Conservation (phyloP, 2,888 invertebrate genomes). For the Cactoblastis cactorum region DNA sequence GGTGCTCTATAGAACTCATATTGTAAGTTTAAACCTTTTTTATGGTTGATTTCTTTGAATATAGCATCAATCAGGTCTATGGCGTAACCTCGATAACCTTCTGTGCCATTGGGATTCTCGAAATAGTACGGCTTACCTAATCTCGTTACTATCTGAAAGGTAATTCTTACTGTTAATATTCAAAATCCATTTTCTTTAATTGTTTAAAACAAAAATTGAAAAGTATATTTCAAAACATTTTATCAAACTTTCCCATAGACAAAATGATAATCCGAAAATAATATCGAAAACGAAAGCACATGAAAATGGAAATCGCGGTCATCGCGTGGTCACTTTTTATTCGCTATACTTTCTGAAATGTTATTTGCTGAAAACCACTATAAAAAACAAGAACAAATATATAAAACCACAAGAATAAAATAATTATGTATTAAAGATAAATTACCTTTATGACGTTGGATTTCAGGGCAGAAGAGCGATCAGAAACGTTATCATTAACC, state of each 20-base stretch:
- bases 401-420: too few species aligned
- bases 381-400: too few species aligned
- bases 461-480: constrained; percentile 45
- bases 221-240: too few species aligned
- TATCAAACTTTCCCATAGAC: too few species aligned
- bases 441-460: constrained; percentile 80
- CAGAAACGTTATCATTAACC: constrained; percentile 38
- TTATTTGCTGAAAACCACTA: too few species aligned
- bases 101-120: constrained; percentile 36
- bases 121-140: constrained; percentile 50
- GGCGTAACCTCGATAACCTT: constrained; percentile 87
- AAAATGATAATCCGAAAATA: too few species aligned
- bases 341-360: too few species aligned
- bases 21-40: constrained; percentile 57
- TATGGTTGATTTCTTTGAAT: constrained; percentile 50
- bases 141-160: constrained; percentile 80
- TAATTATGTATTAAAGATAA: neutral
- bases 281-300: too few species aligned
- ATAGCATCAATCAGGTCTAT: constrained; percentile 91
- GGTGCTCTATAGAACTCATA: constrained; percentile 83
- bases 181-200: too few species aligned
- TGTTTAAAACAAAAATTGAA: too few species aligned
- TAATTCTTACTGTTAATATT: neutral
- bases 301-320: too few species aligned
- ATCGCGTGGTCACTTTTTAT: too few species aligned